Percentiles rank a stretch among this genome's conserved stretches.
Conservation (phyloP, 2,113 vertebrate species). For the Benitochromis conjunctus region DNA sequence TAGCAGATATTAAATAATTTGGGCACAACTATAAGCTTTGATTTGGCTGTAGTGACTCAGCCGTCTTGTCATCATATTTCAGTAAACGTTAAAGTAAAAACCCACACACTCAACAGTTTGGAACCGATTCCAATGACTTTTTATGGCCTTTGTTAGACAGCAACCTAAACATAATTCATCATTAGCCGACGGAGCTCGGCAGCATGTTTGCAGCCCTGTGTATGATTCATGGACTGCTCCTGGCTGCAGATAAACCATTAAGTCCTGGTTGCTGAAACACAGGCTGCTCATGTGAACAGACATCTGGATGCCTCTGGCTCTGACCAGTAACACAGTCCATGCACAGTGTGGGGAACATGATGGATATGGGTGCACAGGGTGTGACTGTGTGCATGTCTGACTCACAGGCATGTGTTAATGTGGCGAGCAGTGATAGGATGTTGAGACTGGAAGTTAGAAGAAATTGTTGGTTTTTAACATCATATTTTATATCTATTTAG, state of each 20-base stretch:
- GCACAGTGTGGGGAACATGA: slow-evolving; percentile 8
- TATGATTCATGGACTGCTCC: slow-evolving; percentile 43
- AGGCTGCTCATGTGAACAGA: slow-evolving; percentile 27
- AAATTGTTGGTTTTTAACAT: not conserved
- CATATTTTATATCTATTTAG: not conserved
- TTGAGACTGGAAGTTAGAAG: not conserved
- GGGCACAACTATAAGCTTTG: not conserved
- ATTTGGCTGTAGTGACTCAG: not conserved
- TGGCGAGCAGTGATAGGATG: not conserved
- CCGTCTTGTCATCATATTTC: not conserved
- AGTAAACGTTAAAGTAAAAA: slow-evolving; percentile 6
- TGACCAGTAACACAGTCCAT: slow-evolving; percentile 29
- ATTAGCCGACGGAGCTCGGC: not conserved
- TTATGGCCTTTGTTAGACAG: not conserved
- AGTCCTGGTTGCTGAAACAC: slow-evolving; percentile 16
- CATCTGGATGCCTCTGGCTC: slow-evolving; percentile 31
- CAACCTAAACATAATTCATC: slow-evolving; percentile 44
- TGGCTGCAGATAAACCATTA: slow-evolving; percentile 37
- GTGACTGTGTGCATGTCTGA: not conserved
- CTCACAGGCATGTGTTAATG: not conserved
- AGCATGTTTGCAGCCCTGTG: not conserved
- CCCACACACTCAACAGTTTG: not conserved
- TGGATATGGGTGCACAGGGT: not conserved
- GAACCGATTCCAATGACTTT: not conserved
- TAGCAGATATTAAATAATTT: not conserved